A percentile compares a stretch with the other conserved stretches of the same genome.
phyloP scores from a whole-genome alignment of 1,140 invertebrate species.

The Hycleus cichorii region DNA sequence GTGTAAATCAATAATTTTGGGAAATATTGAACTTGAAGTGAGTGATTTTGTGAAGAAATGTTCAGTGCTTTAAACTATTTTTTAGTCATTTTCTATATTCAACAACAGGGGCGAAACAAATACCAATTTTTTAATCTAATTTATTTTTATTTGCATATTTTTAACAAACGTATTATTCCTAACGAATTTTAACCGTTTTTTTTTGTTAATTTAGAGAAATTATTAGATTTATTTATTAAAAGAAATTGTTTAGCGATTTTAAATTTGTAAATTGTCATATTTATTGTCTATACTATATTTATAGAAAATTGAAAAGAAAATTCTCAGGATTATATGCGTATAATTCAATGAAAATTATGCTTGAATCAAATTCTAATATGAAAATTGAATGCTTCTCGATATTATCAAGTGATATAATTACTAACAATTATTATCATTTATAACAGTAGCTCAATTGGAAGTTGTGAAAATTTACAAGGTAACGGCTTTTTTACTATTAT shows the following conservation, averaged over 20 bases:
- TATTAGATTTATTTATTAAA: neutral
- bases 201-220: neutral
- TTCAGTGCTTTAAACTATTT: neutral
- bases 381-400: no score
- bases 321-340: neutral
- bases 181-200: neutral
- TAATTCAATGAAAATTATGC: neutral
- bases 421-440: no score
- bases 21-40: neutral
- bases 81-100: conserved; percentile 1
- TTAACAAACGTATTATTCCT: neutral
- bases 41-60: neutral
- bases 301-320: neutral
- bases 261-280: neutral
- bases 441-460: no score
- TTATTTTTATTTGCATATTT: conserved; percentile 13
- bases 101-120: neutral
- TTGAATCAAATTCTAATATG: no score
- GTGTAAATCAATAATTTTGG: neutral
- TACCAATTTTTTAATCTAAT: neutral
- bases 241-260: neutral
- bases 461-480: no score
- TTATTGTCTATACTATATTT: neutral
- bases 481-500: no score
- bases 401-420: no score